These are phyloP conservation scores for Polymixis lichenea DNA, from an alignment of 2,888 invertebrate species.

Conservation along the genomic window DNA sequence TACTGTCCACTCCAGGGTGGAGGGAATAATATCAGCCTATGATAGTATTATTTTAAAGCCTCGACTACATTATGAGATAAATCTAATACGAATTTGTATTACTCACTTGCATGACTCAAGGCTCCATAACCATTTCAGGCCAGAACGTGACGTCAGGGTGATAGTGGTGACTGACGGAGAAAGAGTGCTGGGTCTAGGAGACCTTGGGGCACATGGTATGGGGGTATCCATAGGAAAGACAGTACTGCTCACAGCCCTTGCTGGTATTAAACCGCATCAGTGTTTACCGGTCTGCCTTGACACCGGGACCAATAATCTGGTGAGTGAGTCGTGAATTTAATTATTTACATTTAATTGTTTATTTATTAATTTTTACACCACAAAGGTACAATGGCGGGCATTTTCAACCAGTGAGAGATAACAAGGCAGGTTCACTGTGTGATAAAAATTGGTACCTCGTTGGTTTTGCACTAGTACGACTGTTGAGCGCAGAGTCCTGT, in stretches of 20 bases:
- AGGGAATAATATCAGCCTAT: neutral
- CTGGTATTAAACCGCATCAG: slow-evolving; percentile 97
- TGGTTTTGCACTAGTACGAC: too few relatives aligned
- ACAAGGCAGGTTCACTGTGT: too few relatives aligned
- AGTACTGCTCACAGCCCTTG: slow-evolving; percentile 97
- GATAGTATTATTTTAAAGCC: neutral
- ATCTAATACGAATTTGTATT: neutral
- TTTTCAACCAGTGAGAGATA: too few relatives aligned
- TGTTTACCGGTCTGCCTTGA: slow-evolving; percentile 97
- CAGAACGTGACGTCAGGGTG: slow-evolving; percentile 94
- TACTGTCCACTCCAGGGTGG: neutral
- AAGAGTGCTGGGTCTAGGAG: slow-evolving; percentile 97
- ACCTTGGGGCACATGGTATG: slow-evolving; percentile 98
- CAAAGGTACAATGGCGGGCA: too few relatives aligned
- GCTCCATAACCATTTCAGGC: slow-evolving; percentile 85
- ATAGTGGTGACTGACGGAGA: slow-evolving; percentile 98
- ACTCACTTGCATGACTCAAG: neutral
- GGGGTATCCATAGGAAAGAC: slow-evolving; percentile 99
- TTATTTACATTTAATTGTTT: neutral
- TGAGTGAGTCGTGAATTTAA: slow-evolving; percentile 64
- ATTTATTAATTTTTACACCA: too few relatives aligned
- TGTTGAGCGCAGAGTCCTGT: too few relatives aligned
- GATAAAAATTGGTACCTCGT: too few relatives aligned
- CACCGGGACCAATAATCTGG: slow-evolving; percentile 97
- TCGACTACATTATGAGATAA: neutral